phyloP scores from a whole-genome alignment of 2,113 vertebrate genomes.

The Hucho hucho region DNA sequence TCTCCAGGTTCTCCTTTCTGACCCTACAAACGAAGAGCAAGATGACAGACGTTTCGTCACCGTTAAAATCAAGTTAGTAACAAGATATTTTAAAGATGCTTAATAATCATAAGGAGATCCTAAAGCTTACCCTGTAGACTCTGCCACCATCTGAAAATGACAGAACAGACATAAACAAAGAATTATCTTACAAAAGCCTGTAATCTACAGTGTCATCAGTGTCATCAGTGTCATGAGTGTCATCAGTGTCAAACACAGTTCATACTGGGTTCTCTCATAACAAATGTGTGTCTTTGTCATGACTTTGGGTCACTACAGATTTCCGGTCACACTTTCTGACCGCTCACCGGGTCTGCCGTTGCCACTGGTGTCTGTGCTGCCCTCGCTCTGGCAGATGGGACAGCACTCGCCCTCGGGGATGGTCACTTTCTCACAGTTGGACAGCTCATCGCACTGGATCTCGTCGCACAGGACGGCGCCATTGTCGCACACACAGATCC shows the following conservation, averaged over 20 bases:
- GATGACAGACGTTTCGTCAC: background rate
- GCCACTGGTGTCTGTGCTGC: background rate
- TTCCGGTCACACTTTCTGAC: too few species aligned
- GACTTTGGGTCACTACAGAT: too few species aligned
- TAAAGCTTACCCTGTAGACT: slow-evolving; percentile 56
- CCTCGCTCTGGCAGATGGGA: slow-evolving; percentile 74
- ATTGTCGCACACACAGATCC: slow-evolving; percentile 94
- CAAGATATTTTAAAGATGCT: background rate
- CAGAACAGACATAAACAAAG: background rate
- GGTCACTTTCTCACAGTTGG: slow-evolving; percentile 80
- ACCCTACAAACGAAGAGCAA: slow-evolving; percentile 72
- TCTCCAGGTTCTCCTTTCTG: slow-evolving; percentile 96
- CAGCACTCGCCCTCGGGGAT: slow-evolving; percentile 89
- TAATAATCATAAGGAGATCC: background rate
- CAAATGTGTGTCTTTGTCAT: too few species aligned
- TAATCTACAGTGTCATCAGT: too few species aligned
- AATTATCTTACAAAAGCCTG: slow-evolving; percentile 52
- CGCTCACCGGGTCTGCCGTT: slow-evolving; percentile 50
- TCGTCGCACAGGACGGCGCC: slow-evolving; percentile 91
- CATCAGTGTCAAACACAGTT: too few species aligned
- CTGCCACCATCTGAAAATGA: slow-evolving; percentile 45
- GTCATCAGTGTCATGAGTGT: too few species aligned
- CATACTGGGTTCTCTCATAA: too few species aligned
- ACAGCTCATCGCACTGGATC: slow-evolving; percentile 82
- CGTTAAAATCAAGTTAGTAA: background rate